Percentiles rank a stretch among this genome's conserved stretches.
Conservation (phyloP, 2,888 invertebrate genomes). For the Lepidochitona cinerea region DNA sequence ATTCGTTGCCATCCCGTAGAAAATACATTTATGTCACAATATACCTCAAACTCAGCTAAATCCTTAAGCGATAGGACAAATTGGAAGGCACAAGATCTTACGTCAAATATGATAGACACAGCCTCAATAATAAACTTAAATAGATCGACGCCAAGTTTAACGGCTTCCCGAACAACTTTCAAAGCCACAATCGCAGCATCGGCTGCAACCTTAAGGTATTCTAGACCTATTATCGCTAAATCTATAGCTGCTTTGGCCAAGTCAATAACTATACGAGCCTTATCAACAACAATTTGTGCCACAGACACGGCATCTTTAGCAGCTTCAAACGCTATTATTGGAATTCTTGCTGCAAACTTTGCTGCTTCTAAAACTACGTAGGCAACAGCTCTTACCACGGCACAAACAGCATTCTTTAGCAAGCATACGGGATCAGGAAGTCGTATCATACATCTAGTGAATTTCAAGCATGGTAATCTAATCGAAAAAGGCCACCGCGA, state of each 20-base stretch:
- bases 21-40: background rate
- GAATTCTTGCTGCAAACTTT: constrained; percentile 24
- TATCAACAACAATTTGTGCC: constrained; percentile 32
- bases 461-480: constrained; percentile 27
- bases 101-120: background rate
- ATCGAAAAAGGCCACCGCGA: constrained; percentile 9
- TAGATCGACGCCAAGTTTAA: background rate
- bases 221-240: background rate
- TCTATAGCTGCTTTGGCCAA: constrained; percentile 23
- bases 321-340: constrained; percentile 29
- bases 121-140: constrained; percentile 2
- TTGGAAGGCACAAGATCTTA: background rate
- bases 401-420: constrained; percentile 22
- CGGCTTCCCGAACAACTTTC: background rate
- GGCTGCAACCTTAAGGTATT: background rate
- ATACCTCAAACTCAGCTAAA: constrained; percentile 1
- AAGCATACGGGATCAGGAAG: constrained; percentile 29
- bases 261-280: constrained; percentile 25
- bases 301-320: constrained; percentile 26
- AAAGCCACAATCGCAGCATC: background rate
- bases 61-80: background rate
- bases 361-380: constrained; percentile 31
- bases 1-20: background rate
- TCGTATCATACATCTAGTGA: constrained; percentile 27
- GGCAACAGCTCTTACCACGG: constrained; percentile 20